Base-by-base conservation (phyloP, 1,140 invertebrate genomes). In the Scaptomyza montana region DNA sequence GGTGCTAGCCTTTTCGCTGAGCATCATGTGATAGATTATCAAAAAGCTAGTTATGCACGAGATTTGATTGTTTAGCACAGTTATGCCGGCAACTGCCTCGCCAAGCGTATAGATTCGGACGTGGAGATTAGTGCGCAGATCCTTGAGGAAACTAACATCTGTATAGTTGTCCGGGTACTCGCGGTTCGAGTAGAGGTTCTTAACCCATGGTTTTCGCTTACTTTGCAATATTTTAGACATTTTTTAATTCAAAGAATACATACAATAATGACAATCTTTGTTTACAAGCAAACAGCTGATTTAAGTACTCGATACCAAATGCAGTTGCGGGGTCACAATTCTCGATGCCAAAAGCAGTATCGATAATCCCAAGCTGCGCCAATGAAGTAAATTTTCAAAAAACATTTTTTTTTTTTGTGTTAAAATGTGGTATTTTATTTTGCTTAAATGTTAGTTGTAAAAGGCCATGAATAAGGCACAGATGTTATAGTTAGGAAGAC, bases 101-200 rank as follows among this genome's bases (percentile, higher is more conserved):
- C 61, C 71, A 63, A 95, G 92, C 0, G 94, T 94, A 45, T 96
- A 95, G 85, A 95, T 94, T 81, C 95, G 93, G 6, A 96, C 93
- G 90, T 96, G 94, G 10, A 97, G 92, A 93, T 99, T 99, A 84
- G 96, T 98, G 65, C 94, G 94, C 41, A 99, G 85, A 75, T 98
- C 96, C 90, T 96, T 94, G 8, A 99, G 92, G 92, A 99, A 99
- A 36, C 94, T 94, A 41, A 92, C 91, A 92, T 98, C 96, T 0
- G 97, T 98, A 87, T 98, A 98, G 93, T 99, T 98, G 90, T 99
- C 98, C 0, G 97, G 96, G 78, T 96, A 96, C 43, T 95, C 95
- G 69, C 96, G 94, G 90, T 98, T 96, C 90, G 97, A 95, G 80
- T 98, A 99, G 13, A 99, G 93, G 86, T 97, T 96, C 93, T 98